Percentiles rank a stretch among this genome's conserved stretches.
Evolutionary conservation across 1,140 invertebrate species (phyloP).

Genomic region (Coenobita brevimanus): DNA sequence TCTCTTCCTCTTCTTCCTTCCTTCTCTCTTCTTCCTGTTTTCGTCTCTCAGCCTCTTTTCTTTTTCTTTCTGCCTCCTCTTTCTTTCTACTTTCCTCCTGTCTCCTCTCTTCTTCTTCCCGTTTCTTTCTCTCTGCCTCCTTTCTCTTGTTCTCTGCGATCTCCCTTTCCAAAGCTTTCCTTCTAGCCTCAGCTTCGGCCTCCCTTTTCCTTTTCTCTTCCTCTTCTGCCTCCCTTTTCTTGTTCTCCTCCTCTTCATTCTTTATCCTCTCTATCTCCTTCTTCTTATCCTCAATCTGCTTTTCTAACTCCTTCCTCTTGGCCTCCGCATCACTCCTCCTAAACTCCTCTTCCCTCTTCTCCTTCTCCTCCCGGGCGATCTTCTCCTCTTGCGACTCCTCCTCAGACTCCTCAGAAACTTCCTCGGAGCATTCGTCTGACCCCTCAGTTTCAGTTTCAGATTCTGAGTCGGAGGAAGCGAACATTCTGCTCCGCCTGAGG

Average conservation of each 20-base stretch:
- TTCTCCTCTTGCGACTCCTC: not conserved
- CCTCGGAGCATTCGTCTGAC: slow-evolving; percentile 8
- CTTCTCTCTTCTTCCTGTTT: not conserved
- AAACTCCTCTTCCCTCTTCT: slow-evolving; percentile 8
- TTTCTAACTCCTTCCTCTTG: slow-evolving; percentile 82
- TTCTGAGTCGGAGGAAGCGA: slow-evolving; percentile 13
- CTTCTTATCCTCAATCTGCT: not conserved
- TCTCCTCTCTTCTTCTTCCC: slow-evolving; percentile 2
- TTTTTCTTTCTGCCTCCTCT: not conserved
- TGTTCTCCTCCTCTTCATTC: not conserved
- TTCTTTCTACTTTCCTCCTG: not conserved
- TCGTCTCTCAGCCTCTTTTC: not conserved
- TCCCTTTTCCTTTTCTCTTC: not conserved
- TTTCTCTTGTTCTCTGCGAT: slow-evolving; percentile 4
- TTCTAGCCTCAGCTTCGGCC: not conserved
- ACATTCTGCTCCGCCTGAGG: not conserved
- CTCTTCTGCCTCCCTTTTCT: slow-evolving; percentile 13
- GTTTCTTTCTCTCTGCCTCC: not conserved
- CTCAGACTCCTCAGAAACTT: slow-evolving; percentile 4
- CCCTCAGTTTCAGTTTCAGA: slow-evolving; percentile 17
- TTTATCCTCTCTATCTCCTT: slow-evolving; percentile 8
- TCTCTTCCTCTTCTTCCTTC: not conserved
- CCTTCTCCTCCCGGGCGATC: not conserved
- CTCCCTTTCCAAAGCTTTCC: slow-evolving; percentile 1
- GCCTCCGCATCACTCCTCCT: slow-evolving; percentile 87